A percentile compares a stretch with the other conserved stretches of the same genome.
Evolutionary conservation across 2,888 invertebrate genomes (phyloP).

Genomic region (Caenorhabditis sulstoni): DNA sequence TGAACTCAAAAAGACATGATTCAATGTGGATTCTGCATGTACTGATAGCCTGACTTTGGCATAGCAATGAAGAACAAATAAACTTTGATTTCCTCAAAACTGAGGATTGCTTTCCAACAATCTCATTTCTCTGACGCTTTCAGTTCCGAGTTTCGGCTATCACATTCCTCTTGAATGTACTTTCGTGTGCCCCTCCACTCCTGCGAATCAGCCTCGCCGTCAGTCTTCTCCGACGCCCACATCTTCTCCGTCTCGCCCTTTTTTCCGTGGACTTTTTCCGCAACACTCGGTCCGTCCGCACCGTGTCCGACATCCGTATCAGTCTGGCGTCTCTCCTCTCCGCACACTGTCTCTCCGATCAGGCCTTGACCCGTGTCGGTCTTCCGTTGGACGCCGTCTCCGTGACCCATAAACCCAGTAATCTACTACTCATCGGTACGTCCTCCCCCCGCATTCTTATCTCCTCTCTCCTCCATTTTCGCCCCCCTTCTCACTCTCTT

Average conservation of each 20-base stretch:
- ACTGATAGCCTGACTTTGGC: too few relatives aligned
- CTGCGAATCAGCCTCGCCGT: too few relatives aligned
- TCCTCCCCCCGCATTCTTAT: constrained; percentile 51
- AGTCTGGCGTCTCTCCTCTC: constrained; percentile 24
- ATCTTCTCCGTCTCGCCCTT: constrained; percentile 32
- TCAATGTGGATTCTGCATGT: too few relatives aligned
- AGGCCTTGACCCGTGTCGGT: constrained; percentile 54
- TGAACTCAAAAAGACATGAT: background rate
- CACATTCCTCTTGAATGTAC: too few relatives aligned
- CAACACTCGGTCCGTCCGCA: constrained; percentile 54
- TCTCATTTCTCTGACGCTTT: too few relatives aligned
- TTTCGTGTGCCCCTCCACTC: constrained; percentile 3
- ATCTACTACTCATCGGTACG: constrained; percentile 53
- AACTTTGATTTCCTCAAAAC: too few relatives aligned
- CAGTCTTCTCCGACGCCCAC: constrained; percentile 28
- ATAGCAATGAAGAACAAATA: too few relatives aligned
- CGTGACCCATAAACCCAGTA: constrained; percentile 59
- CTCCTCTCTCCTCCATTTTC: constrained; percentile 27
- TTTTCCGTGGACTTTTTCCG: constrained; percentile 57
- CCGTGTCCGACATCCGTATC: constrained; percentile 61
- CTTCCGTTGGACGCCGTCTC: constrained; percentile 42
- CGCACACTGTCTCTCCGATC: constrained; percentile 18
- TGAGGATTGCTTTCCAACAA: too few relatives aligned
- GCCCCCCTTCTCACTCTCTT: background rate
- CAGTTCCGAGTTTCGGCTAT: too few relatives aligned